Conservation (phyloP, 1,140 invertebrate genomes). For the Zaprionus tsacasi region DNA sequence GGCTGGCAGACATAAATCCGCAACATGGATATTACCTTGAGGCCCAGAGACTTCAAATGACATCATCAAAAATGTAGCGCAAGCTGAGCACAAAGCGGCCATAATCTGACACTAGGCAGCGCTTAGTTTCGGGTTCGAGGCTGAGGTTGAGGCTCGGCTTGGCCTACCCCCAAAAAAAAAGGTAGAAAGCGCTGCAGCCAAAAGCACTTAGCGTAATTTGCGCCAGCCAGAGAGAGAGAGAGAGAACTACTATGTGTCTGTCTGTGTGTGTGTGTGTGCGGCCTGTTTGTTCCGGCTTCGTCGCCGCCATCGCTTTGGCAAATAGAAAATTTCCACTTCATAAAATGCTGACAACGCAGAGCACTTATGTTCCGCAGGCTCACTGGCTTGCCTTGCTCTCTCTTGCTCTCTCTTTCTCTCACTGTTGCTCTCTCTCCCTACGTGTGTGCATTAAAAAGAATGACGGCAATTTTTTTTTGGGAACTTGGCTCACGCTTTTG, state of each 20-base stretch:
- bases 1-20: constrained; percentile 59
- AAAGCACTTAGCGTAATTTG: constrained; percentile 82
- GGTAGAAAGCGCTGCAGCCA: constrained; percentile 74
- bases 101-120: constrained; percentile 79
- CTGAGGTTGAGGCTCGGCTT: background rate
- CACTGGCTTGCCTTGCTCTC: constrained; percentile 23
- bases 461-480: constrained; percentile 77
- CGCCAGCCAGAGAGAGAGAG: constrained; percentile 40
- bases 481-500: constrained; percentile 44
- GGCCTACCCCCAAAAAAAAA: constrained; percentile 20
- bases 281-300: constrained; percentile 76
- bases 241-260: background rate
- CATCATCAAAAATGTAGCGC: constrained; percentile 80
- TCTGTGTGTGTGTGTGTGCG: constrained; percentile 24
- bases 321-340: constrained; percentile 81
- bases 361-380: constrained; percentile 66
- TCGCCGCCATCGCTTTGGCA: constrained; percentile 65
- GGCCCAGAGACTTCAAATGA: constrained; percentile 67
- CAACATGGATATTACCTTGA: constrained; percentile 70
- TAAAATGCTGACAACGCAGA: constrained; percentile 75
- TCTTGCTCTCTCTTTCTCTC: constrained; percentile 6
- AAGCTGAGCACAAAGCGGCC: constrained; percentile 70
- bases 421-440: background rate
- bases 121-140: constrained; percentile 62
- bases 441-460: constrained; percentile 74